Conservation (phyloP, 2,888 invertebrate genomes). For the Ectobius pallidus region DNA sequence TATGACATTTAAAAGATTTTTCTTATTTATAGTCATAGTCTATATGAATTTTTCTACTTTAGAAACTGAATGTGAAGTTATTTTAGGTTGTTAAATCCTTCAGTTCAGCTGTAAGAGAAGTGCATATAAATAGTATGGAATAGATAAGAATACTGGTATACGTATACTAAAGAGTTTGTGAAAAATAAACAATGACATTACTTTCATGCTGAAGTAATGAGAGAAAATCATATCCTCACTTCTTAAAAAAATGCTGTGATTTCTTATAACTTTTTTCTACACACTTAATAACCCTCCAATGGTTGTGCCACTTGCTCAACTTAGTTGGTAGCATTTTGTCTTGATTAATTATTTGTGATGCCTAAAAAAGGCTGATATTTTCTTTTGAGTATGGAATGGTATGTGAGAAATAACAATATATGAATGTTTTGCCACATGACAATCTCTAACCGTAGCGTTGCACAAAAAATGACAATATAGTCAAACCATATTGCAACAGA, state of each 20-base stretch:
- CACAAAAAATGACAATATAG: conserved; percentile 40
- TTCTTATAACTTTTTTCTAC: conserved; percentile 44
- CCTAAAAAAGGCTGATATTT: conserved; percentile 1
- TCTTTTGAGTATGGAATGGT: conserved; percentile 28
- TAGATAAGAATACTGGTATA: no score
- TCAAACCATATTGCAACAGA: conserved; percentile 42
- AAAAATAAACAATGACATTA: no score
- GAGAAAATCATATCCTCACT: conserved; percentile 14
- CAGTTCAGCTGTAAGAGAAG: no score
- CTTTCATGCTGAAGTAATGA: conserved; percentile 17
- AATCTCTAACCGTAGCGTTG: conserved; percentile 41
- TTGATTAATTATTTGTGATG: conserved; percentile 7
- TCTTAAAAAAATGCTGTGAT: conserved; percentile 44
- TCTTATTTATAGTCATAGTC: no score
- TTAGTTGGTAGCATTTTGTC: conserved; percentile 43
- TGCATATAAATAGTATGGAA: no score
- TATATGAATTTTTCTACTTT: no score
- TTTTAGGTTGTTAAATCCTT: no score
- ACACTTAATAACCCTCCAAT: conserved; percentile 49
- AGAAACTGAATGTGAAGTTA: no score
- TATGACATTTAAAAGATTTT: no score
- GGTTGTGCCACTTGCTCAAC: conserved; percentile 55
- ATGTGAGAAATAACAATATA: conserved; percentile 22
- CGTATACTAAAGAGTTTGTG: no score
- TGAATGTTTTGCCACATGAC: conserved; percentile 41